Evolutionary conservation across 2,797 vertebrate genomes (phyloP).

Genomic region (Pipistrellus pipistrellus): DNA sequence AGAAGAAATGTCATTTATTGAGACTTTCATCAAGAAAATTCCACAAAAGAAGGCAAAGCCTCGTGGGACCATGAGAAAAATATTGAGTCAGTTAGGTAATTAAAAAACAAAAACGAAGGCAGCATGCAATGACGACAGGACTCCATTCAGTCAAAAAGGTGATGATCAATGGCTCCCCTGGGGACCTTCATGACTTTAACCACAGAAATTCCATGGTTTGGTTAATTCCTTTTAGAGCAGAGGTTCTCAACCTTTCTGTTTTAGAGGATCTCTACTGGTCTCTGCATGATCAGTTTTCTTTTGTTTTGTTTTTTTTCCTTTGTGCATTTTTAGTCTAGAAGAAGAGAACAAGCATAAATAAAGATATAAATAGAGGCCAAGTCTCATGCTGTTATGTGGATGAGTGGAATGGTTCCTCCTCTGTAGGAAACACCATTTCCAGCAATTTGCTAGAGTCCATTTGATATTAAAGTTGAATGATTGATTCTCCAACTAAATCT

Average conservation of each 20-base stretch:
- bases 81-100: background rate
- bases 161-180: background rate
- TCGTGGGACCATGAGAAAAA: background rate
- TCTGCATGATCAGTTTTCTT: background rate
- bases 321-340: background rate
- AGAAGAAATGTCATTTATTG: constrained; percentile 71
- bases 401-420: background rate
- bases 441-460: background rate
- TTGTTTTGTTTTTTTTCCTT: too few species aligned
- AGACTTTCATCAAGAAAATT: constrained; percentile 62
- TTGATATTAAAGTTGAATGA: background rate
- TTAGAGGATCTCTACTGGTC: background rate
- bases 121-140: background rate
- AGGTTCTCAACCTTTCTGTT: background rate
- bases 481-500: background rate
- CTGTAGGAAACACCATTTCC: background rate
- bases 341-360: background rate
- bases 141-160: background rate
- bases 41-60: constrained; percentile 1
- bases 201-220: background rate
- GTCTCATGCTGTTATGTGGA: background rate
- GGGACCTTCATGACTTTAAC: background rate
- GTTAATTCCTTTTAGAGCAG: background rate
- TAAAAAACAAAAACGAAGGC: background rate
- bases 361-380: background rate